These are phyloP conservation scores for Ypsolopha scabrella DNA, from an alignment of 2,888 invertebrate genomes.

Conservation along the genomic window DNA sequence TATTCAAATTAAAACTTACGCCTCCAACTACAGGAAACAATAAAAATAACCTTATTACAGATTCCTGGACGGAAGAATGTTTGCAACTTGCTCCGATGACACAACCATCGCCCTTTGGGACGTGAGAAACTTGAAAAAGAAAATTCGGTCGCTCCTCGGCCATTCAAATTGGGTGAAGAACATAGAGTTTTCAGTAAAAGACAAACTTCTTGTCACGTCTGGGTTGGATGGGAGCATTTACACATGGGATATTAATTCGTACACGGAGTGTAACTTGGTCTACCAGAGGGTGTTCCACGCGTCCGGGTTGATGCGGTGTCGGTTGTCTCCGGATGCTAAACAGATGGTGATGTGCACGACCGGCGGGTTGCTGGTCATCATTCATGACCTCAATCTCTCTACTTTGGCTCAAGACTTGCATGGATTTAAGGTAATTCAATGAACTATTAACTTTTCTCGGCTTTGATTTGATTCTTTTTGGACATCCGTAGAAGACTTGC, in stretches of 20 bases:
- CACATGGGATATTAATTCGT: conserved; percentile 94
- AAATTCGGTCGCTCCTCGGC: conserved; percentile 82
- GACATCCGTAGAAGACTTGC: too few species aligned
- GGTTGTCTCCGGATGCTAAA: conserved; percentile 85
- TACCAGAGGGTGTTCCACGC: conserved; percentile 89
- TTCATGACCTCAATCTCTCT: conserved; percentile 88
- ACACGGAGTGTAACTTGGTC: conserved; percentile 80
- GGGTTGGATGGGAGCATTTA: conserved; percentile 95
- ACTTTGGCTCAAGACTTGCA: conserved; percentile 84
- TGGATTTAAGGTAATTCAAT: conserved; percentile 79
- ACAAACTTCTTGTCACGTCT: conserved; percentile 88
- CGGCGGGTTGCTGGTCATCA: conserved; percentile 88
- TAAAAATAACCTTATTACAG: conserved; percentile 45
- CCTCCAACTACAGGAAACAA: too few species aligned
- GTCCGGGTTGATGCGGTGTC: conserved; percentile 87
- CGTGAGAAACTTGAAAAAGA: conserved; percentile 83
- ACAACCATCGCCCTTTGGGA: conserved; percentile 95
- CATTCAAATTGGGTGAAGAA: conserved; percentile 98
- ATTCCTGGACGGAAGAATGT: conserved; percentile 87
- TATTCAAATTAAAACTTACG: too few species aligned
- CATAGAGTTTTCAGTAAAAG: conserved; percentile 90
- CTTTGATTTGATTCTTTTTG: neutral
- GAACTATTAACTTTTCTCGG: conserved; percentile 1
- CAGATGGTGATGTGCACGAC: conserved; percentile 94
- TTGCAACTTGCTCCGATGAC: conserved; percentile 96